Evolutionary conservation across 2,797 vertebrate species (phyloP), one percentile per base, ranked within the genome.

Genomic region (Poliocrania exsul): DNA sequence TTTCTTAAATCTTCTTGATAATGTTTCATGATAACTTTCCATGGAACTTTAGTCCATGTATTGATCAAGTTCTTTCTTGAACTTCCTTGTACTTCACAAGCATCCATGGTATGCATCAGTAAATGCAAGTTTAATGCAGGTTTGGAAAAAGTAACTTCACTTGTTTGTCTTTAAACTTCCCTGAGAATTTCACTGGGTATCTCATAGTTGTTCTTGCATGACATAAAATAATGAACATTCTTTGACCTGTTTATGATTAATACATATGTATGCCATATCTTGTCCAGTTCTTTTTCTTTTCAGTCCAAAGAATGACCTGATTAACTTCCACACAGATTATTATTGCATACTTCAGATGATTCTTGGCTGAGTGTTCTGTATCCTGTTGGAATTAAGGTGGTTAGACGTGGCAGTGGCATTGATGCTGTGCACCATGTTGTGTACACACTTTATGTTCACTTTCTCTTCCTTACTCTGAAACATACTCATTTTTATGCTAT

Each of bases 401-500:
- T 47, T 38, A 65, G n/a, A 57, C 18, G 75, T 5, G 6, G 11
- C 42, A 6, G 1, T 69, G 54, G 13, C 12, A 53, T 73, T 91
- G 75, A 57, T n/a, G 19, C 17, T 53, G 47, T 73, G 19, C 42
- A 58, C 54, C 0, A 0, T 53, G 11, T 67, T 85, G 25, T 50
- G 8, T 58, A 38, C 47, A 25, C 44, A 35, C 8, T 72, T 80
- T 20, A 12, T 35, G 31, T 33, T 53, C 26, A 20, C 2, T 46
- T 75, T 61, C 40, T 70, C 51, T 67, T 86, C n/a, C 9, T 67
- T 53, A 14, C 6, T 79, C 13, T 82, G 69, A 53, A 86, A 37
- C 8, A 8, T 38, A 73, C 38, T 33, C 1, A 49, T 18, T 77
- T 26, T 42, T 54, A 21, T 0, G 0, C n/a, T 85, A 0, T 56